phyloP scores from a whole-genome alignment of 2,113 vertebrate species.

The Phylloscopus trochiloides region DNA sequence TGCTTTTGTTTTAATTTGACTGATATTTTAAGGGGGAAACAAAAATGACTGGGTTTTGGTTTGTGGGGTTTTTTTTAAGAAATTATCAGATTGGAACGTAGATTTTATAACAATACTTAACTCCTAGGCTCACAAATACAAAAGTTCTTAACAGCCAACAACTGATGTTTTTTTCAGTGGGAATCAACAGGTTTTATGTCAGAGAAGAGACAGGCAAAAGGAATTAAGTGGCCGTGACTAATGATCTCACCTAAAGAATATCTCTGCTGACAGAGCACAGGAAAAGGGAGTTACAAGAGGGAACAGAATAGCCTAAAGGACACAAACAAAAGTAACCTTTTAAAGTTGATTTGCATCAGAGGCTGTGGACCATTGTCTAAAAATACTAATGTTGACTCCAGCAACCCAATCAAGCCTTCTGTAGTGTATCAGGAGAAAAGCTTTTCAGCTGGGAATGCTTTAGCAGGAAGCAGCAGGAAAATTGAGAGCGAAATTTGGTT shows the following conservation, averaged over 20 bases:
- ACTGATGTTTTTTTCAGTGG: not conserved
- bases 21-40: not conserved
- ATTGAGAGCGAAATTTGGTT: not conserved
- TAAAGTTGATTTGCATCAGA: not conserved
- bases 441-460: not conserved
- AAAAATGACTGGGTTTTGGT: not conserved
- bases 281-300: slow-evolving; percentile 1
- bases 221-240: not conserved
- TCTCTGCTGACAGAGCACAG: not conserved
- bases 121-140: not conserved
- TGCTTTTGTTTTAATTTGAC: slow-evolving; percentile 12
- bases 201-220: not conserved
- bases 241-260: slow-evolving; percentile 18
- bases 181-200: slow-evolving; percentile 27
- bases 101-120: not conserved
- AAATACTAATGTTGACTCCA: slow-evolving; percentile 40
- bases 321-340: not conserved
- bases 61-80: not conserved
- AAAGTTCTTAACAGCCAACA: not conserved
- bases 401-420: not conserved
- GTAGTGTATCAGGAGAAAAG: not conserved
- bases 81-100: not conserved
- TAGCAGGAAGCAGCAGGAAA: not conserved
- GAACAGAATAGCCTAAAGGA: not conserved
- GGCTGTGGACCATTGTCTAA: not conserved